Evolutionary conservation across 2,888 invertebrate genomes (phyloP), one percentile per base, ranked within the genome.

Genomic region (Tenthredo livida): DNA sequence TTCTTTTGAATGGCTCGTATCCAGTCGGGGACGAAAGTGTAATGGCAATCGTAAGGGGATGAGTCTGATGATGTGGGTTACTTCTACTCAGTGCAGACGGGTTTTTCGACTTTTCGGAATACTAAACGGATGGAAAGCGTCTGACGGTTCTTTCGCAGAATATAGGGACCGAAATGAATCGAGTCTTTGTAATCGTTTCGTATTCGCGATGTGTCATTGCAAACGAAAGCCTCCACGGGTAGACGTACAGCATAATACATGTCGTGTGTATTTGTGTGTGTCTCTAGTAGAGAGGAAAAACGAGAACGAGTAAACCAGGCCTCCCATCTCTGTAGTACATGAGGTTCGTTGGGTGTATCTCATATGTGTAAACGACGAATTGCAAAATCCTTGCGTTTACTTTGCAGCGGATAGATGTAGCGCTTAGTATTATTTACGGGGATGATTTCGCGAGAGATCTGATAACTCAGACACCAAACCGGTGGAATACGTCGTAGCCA

Each of bases 371-470:
- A 84, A 80, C 70, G 86, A 84, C 67, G 87, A 87, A 86, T 85
- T 84, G 86, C 40, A 54, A 86, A 86, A 86, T 84, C 85, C 54
- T 43, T 33, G 17, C 75, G 67, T 84, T 84, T 29, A 58, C 84
- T 25, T 15, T 25, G 33, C 72, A 21, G 15, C 84, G 84, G 73
- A 84, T 72, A 75, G 85, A 58, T 84, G 72, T 65, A 61, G 72
- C 77, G 73, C 84, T 83, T 73, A 84, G 84, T 86, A 86, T 87
- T 87, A 87, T 86, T 87, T 85, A 87, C 85, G 86, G 83, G 84
- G 84, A 88, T 85, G 86, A 86, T 87, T 85, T 85, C 84, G 70
- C 73, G 75, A 47, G 72, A 78, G 70, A 87, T 86, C 84, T 83
- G 86, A 85, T 85, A 85, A 72, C 77, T 80, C 85, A 75, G 67